These are phyloP conservation scores for Mylabris phalerata DNA, from an alignment of 1,140 invertebrate species.

Conservation along the genomic window DNA sequence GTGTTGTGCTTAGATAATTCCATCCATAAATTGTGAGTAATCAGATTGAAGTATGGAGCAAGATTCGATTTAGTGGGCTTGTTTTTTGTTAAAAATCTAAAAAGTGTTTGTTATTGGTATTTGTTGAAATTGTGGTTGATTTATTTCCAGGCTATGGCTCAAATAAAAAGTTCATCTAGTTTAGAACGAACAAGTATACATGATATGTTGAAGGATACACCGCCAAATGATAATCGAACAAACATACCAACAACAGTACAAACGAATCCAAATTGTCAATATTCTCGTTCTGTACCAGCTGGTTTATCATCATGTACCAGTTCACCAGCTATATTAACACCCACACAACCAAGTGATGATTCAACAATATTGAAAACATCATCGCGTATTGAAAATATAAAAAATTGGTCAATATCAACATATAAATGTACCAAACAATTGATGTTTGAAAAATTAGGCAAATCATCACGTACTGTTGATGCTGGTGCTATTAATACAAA, in stretches of 20 bases:
- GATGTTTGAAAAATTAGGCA: slow-evolving; percentile 90
- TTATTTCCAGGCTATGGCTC: slow-evolving; percentile 27
- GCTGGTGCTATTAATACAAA: slow-evolving; percentile 52
- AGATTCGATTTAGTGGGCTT: no score
- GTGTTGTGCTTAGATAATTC: no score
- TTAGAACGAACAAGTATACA: slow-evolving; percentile 59
- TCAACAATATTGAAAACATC: slow-evolving; percentile 55
- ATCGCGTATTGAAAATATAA: slow-evolving; percentile 81
- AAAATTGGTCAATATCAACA: slow-evolving; percentile 94
- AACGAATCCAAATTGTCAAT: slow-evolving; percentile 28
- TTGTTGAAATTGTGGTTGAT: no score
- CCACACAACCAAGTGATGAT: slow-evolving; percentile 53
- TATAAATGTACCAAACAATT: slow-evolving; percentile 95
- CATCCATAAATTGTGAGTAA: no score
- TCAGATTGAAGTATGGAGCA: no score
- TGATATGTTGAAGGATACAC: slow-evolving; percentile 80
- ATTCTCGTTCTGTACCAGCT: slow-evolving; percentile 29
- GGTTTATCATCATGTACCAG: slow-evolving; percentile 34
- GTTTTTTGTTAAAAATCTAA: no score
- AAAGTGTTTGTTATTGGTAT: no score
- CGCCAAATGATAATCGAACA: slow-evolving; percentile 69
- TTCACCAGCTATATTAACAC: slow-evolving; percentile 35
- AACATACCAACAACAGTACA: slow-evolving; percentile 60
- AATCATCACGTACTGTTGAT: slow-evolving; percentile 85
- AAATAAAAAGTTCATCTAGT: slow-evolving; percentile 33